These are phyloP conservation scores for Collichthys lucidus DNA, from an alignment of 2,113 vertebrate genomes.

Conservation along the genomic window DNA sequence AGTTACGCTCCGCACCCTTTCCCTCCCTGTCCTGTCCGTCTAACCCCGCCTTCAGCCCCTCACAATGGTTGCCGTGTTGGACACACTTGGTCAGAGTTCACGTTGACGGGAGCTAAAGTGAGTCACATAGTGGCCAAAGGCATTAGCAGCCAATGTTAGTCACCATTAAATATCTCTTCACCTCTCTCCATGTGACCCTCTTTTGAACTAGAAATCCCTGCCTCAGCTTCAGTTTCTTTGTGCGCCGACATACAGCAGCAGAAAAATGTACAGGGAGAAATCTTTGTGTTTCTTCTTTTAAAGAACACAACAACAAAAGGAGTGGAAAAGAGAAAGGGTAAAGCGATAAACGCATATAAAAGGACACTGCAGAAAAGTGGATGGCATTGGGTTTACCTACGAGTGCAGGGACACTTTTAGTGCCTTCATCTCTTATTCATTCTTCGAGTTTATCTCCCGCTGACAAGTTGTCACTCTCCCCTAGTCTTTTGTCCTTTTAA, in stretches of 20 bases:
- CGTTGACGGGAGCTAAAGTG: constrained; percentile 68
- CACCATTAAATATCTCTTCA: constrained; percentile 68
- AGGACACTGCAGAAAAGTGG: constrained; percentile 28
- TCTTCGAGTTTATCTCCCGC: constrained; percentile 65
- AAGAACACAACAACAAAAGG: background rate
- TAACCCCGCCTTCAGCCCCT: constrained; percentile 55
- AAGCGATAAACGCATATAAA: constrained; percentile 61
- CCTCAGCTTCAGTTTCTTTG: constrained; percentile 1
- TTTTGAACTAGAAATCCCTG: constrained; percentile 38
- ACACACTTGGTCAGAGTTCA: constrained; percentile 72
- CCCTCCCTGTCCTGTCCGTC: constrained; percentile 57
- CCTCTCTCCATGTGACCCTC: constrained; percentile 45
- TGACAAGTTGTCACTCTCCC: constrained; percentile 80
- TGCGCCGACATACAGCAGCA: constrained; percentile 17
- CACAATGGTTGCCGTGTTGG: constrained; percentile 61
- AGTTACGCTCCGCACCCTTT: constrained; percentile 63
- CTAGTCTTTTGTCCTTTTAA: constrained; percentile 77
- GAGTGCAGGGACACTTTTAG: constrained; percentile 59
- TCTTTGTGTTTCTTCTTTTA: constrained; percentile 20
- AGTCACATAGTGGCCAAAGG: constrained; percentile 74
- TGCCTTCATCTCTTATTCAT: constrained; percentile 70
- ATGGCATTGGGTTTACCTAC: constrained; percentile 55
- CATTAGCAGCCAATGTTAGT: constrained; percentile 69
- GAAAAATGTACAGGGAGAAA: constrained; percentile 7
- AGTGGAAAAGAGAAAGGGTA: constrained; percentile 15